Evolutionary conservation across 1,140 invertebrate species (phyloP).

Genomic region (Callitettix versicolor): DNA sequence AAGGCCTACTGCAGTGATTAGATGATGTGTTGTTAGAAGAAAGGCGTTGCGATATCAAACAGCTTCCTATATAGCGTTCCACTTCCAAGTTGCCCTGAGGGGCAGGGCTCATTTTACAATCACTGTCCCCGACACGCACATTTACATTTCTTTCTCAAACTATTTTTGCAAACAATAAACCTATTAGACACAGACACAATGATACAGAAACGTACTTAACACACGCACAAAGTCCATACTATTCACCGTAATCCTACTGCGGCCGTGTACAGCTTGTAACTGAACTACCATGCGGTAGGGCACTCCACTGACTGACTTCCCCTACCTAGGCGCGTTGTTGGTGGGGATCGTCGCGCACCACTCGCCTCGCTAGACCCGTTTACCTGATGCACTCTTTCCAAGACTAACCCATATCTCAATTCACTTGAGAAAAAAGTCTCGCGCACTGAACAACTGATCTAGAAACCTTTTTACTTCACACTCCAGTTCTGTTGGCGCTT

Average conservation of each 20-base stretch:
- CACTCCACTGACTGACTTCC: background rate
- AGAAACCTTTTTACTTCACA: constrained; percentile 8
- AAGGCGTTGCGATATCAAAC: constrained; percentile 41
- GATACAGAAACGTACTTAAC: no score
- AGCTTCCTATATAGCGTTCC: constrained; percentile 53
- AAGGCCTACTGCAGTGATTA: background rate
- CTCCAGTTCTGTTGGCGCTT: background rate
- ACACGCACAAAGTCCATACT: no score
- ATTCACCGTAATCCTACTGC: no score
- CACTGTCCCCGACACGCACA: background rate
- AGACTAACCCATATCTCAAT: constrained; percentile 9
- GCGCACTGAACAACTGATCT: constrained; percentile 7
- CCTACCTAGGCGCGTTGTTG: background rate
- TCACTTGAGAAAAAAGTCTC: background rate
- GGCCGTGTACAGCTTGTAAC: no score
- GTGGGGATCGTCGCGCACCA: background rate
- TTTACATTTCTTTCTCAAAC: background rate
- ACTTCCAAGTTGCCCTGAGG: constrained; percentile 45
- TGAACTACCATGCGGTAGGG: no score
- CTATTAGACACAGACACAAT: no score
- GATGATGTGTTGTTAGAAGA: constrained; percentile 20
- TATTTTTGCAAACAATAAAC: no score
- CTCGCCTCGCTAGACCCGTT: constrained; percentile 2
- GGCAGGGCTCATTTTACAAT: constrained; percentile 44
- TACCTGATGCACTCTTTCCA: constrained; percentile 14